Conservation (phyloP, 2,113 vertebrate genomes). For the Nerophis ophidion region DNA sequence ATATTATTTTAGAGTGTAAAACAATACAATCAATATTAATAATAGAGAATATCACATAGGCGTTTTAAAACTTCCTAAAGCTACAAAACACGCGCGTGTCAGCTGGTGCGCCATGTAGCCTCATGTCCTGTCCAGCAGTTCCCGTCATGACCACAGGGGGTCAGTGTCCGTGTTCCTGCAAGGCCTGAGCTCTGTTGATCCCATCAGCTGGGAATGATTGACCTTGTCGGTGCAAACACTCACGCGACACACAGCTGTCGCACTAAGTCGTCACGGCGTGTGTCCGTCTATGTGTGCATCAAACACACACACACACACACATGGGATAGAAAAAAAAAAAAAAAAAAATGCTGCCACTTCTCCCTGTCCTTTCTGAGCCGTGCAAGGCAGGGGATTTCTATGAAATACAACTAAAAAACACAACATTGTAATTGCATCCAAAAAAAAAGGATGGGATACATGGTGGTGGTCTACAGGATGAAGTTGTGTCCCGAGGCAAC, state of each 20-base stretch:
- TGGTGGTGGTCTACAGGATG: not conserved
- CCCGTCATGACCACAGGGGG: slow-evolving; percentile 45
- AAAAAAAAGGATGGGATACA: slow-evolving; percentile 35
- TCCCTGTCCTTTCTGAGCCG: too few species aligned
- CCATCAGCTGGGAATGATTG: slow-evolving; percentile 48
- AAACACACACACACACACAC: not conserved
- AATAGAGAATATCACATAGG: too few species aligned
- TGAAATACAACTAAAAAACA: too few species aligned
- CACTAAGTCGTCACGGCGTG: slow-evolving; percentile 1
- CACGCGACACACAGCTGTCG: slow-evolving; percentile 27
- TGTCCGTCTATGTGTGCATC: not conserved
- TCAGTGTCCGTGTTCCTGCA: slow-evolving; percentile 31
- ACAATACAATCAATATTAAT: too few species aligned
- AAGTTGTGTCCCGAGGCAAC: not conserved
- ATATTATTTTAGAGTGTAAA: too few species aligned
- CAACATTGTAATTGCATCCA: too few species aligned
- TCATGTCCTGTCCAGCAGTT: not conserved
- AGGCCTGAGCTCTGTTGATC: slow-evolving; percentile 50
- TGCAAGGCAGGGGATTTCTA: too few species aligned
- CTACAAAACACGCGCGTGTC: too few species aligned
- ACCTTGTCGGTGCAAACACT: slow-evolving; percentile 24
- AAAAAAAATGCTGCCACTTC: too few species aligned
- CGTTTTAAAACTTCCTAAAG: too few species aligned
- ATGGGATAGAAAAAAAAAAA: too few species aligned
- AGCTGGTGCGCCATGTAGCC: too few species aligned